phyloP scores from a whole-genome alignment of 2,797 vertebrate genomes.

The Ceryle rudis region DNA sequence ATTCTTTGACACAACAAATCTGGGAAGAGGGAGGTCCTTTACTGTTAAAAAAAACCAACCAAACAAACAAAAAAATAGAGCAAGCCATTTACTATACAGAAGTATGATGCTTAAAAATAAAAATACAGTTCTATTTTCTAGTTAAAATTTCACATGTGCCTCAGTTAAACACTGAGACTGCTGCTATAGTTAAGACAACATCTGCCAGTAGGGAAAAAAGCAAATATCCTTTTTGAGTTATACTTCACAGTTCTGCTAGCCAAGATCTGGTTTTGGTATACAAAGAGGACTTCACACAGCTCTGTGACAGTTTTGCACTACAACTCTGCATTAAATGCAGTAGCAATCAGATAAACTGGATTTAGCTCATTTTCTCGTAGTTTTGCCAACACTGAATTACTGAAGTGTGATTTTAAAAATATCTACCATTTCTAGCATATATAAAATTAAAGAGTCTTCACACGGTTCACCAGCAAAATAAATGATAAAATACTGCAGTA shows the following conservation, averaged over 20 bases:
- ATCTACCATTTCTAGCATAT: neutral
- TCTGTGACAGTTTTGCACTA: neutral
- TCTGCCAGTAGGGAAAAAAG: neutral
- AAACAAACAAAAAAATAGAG: neutral
- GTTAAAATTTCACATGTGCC: neutral
- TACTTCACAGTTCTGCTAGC: neutral
- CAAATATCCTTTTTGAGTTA: neutral
- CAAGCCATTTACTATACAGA: neutral
- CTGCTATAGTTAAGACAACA: neutral
- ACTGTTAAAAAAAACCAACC: constrained; percentile 79
- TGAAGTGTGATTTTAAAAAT: neutral
- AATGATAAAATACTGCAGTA: neutral
- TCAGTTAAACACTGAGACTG: neutral
- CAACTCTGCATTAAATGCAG: neutral
- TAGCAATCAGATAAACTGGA: neutral
- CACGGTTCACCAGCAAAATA: neutral
- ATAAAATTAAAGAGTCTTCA: neutral
- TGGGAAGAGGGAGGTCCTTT: constrained; percentile 94
- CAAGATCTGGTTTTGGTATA: neutral
- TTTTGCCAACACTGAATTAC: neutral
- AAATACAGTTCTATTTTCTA: neutral
- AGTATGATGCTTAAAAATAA: neutral
- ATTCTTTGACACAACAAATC: constrained; percentile 94
- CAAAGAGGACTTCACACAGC: neutral
- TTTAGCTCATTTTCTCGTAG: neutral